Conservation (phyloP, 1,140 invertebrate species). For the Hyles euphorbiae region DNA sequence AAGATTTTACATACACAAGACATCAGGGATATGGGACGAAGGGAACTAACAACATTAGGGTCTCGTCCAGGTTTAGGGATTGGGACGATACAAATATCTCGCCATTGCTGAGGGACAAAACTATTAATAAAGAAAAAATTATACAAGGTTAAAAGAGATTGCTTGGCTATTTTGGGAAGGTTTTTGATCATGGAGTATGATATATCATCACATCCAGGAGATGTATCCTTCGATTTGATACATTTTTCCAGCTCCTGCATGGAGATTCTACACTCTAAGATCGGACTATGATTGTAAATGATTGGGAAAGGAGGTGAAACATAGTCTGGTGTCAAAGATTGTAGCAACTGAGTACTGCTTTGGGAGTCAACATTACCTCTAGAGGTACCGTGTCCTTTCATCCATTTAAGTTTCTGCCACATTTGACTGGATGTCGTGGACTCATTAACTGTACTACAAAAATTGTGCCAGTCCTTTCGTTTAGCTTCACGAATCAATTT, state of each 20-base stretch:
- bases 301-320: slow-evolving; percentile 13
- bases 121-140: slow-evolving; percentile 1
- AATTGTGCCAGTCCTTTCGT: slow-evolving; percentile 15
- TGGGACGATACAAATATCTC: slow-evolving; percentile 6
- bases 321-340: slow-evolving; percentile 23
- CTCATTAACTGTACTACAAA: slow-evolving; percentile 19
- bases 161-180: slow-evolving; percentile 1
- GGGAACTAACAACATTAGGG: background rate
- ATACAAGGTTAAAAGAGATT: background rate
- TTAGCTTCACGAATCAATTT: slow-evolving; percentile 20
- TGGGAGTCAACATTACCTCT: background rate
- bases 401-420: slow-evolving; percentile 27
- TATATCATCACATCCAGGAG: slow-evolving; percentile 22
- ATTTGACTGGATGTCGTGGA: slow-evolving; percentile 14
- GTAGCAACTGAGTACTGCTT: slow-evolving; percentile 12
- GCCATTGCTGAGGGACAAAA: slow-evolving; percentile 4
- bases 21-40: slow-evolving; percentile 8
- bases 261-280: slow-evolving; percentile 14
- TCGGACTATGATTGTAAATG: slow-evolving; percentile 10
- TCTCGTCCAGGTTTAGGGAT: slow-evolving; percentile 2
- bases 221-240: slow-evolving; percentile 20
- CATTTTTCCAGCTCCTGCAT: slow-evolving; percentile 17
- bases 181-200: slow-evolving; percentile 20
- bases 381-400: slow-evolving; percentile 17
- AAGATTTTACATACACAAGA: slow-evolving; percentile 8